Evolutionary conservation across 2,888 invertebrate genomes (phyloP).

Genomic region (Heteromurus nitidus): DNA sequence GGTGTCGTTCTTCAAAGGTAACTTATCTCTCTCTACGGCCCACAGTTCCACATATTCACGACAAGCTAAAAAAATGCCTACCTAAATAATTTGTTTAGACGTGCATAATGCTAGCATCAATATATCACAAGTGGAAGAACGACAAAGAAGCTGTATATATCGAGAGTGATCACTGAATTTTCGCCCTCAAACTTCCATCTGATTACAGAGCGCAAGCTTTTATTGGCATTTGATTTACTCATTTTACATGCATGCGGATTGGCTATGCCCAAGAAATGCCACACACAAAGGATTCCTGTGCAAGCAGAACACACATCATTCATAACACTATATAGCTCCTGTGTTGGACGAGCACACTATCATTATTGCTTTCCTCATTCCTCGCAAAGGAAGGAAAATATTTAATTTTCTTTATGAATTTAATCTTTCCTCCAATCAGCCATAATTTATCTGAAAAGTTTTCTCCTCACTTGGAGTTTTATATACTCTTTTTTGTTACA

Average conservation of each 20-base stretch:
- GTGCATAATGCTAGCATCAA: no score
- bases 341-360: background rate
- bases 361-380: conserved; percentile 14
- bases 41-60: no score
- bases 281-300: conserved; percentile 42
- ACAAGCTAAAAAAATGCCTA: no score
- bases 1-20: no score
- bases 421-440: conserved; percentile 60
- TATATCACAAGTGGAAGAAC: no score
- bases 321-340: background rate
- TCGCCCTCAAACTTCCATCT: conserved; percentile 20
- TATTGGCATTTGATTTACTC: conserved; percentile 49
- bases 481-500: conserved; percentile 27
- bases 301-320: background rate
- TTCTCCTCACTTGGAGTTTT: conserved; percentile 47
- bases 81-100: no score
- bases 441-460: conserved; percentile 57
- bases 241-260: background rate
- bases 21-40: no score
- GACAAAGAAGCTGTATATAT: no score
- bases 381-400: conserved; percentile 44
- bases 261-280: no score
- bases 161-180: background rate
- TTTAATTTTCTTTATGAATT: conserved; percentile 63
- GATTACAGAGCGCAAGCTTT: conserved; percentile 33